A percentile compares a stretch with the other conserved stretches of the same genome.
These are phyloP conservation scores for Eupeodes luniger DNA, from an alignment of 2,888 invertebrate species.

Conservation along the genomic window DNA sequence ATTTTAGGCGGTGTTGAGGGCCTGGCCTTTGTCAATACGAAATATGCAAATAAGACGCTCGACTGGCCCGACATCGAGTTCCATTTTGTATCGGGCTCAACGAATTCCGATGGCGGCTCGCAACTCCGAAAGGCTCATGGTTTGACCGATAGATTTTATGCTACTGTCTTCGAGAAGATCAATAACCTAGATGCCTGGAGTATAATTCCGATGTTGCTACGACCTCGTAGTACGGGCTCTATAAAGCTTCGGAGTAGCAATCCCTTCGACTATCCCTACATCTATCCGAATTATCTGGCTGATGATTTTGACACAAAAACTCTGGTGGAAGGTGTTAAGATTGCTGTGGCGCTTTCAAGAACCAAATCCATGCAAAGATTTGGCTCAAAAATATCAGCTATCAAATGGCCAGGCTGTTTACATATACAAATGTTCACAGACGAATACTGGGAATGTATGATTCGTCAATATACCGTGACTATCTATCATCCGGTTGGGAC, in stretches of 20 bases:
- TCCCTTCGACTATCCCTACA: conserved; percentile 94
- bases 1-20: conserved; percentile 95
- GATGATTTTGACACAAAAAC: conserved; percentile 92
- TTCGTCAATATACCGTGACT: conserved; percentile 91
- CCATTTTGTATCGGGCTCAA: conserved; percentile 94
- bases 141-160: conserved; percentile 89
- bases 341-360: conserved; percentile 91
- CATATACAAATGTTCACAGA: conserved; percentile 89
- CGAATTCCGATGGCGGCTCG: conserved; percentile 93
- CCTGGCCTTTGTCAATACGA: conserved; percentile 94
- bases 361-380: conserved; percentile 91
- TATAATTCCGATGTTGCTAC: conserved; percentile 92
- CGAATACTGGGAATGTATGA: conserved; percentile 94
- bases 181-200: conserved; percentile 92
- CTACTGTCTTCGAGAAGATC: conserved; percentile 90
- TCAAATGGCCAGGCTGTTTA: conserved; percentile 91
- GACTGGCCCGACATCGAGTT: conserved; percentile 96
- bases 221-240: conserved; percentile 93
- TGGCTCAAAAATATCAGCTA: conserved; percentile 89
- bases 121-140: conserved; percentile 93
- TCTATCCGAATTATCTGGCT: conserved; percentile 95
- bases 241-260: conserved; percentile 92
- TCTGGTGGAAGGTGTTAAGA: conserved; percentile 93
- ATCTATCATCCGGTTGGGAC: conserved; percentile 95
- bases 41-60: conserved; percentile 90